Base-by-base conservation (phyloP, 2,888 invertebrate species). In the Acanthopleura granulata region DNA sequence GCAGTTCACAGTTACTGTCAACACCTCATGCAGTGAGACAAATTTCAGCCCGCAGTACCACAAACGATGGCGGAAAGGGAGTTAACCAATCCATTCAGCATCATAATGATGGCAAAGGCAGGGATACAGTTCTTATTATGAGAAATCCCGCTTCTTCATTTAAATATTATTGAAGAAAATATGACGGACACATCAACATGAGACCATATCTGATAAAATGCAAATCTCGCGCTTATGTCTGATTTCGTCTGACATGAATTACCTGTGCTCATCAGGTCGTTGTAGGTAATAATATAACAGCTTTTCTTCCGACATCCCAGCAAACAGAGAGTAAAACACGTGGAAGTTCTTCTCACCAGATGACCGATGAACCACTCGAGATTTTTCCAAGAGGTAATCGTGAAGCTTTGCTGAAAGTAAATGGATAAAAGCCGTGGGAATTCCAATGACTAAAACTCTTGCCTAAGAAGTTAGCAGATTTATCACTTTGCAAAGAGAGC, bases 331-430 rank as follows among this genome's bases (percentile, higher is more conserved):
- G 73, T 88, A 88, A 76, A 88, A 88, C 61, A 88, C 84, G 79
- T 88, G 88, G 80, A 87, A 88, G 71, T 87, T 88, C 73, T 84
- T 85, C 77, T 88, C 88, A 16, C 84, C 84, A 0, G 74, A 49
- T 61, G 79, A 82, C 49, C 85, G 79, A 74, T 86, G 84, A 0
- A 88, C 87, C 22, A 88, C 86, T 27, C 88, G 83, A 11, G 87
- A 86, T 78, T 87, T 87, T 77, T 88, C 88, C 75, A 88, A 77
- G 50, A 88, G 83, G 78, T 87, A 88, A 74, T 87, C 86, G 73
- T 84, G 81, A 66, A 88, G 85, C 72, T 85, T 84, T 0, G 88
- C 88, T 88, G 79, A 11, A 79, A 79, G 49, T 25, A 6, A 40
- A n/a, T n/a, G n/a, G n/a, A n/a, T n/a, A n/a, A n/a, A n/a, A n/a